Base-by-base conservation (phyloP, 2,797 vertebrate species). In the Onychomys leucogaster region DNA sequence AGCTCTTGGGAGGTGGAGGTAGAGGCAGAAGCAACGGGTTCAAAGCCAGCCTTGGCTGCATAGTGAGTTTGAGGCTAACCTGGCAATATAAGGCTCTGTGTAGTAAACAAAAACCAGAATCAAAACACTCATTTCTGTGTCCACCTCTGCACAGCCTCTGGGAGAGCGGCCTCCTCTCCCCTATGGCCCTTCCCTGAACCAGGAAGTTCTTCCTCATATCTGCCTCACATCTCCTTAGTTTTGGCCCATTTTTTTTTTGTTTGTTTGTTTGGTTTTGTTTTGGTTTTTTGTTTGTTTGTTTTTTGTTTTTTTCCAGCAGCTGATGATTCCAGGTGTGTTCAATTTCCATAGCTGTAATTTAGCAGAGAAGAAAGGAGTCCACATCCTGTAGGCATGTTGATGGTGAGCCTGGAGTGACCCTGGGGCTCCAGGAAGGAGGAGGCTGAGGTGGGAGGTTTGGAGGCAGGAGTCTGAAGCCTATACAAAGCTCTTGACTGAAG, bases 221-320 rank as follows among this genome's bases (percentile, higher is more conserved):
- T 61, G 7, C n/a, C 83, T n/a, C 5, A 0, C 19, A 12, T 82
- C 89, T 1, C 49, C 32, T 57, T 5, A 0, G 34, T 92, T 65
- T 19, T 17, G 5, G 57, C 80, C 41, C 0, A 0, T 0, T 7
- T 49, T 37, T 17, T 43, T 17, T 9, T 41, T n/a, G n/a, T 0
- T 21, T 9, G n/a, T n/a, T n/a, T n/a, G n/a, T n/a, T n/a, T n/a
- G n/a, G n/a, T n/a, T n/a, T n/a, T n/a, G n/a, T n/a, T n/a, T n/a
- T n/a, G n/a, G n/a, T n/a, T n/a, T n/a, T n/a, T n/a, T n/a, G n/a
- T 0, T 9, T 49, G n/a, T 17, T 43, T 17, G 6, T 41, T 0
- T 27, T 0, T 0, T 9, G 49, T n/a, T 17, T 43, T 17, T 6
- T n/a, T 0, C 21, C 5, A 11, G 65, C n/a, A 14, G 1, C 81